These are phyloP conservation scores for Fukomys damarensis DNA, from an alignment of 2,113 vertebrate species.

Conservation along the genomic window DNA sequence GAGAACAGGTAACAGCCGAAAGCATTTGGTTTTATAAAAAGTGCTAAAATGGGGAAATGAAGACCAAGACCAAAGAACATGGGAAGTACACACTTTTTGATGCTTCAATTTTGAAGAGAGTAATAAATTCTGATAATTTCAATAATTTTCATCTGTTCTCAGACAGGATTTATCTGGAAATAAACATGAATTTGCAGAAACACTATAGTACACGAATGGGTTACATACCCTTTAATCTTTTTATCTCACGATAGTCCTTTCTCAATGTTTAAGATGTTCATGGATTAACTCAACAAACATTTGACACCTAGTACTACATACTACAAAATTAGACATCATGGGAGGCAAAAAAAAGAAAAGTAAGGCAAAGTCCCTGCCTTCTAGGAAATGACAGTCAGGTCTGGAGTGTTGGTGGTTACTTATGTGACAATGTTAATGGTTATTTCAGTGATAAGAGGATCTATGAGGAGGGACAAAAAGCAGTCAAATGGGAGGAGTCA, in stretches of 20 bases:
- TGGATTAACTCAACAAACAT: neutral
- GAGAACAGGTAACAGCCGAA: neutral
- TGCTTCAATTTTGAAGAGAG: neutral
- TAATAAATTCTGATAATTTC: conserved; percentile 1
- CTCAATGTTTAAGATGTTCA: neutral
- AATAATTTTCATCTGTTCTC: neutral
- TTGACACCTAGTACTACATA: neutral
- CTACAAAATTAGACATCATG: neutral
- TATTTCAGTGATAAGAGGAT: neutral
- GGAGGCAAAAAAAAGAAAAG: neutral
- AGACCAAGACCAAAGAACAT: neutral
- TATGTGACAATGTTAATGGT: neutral
- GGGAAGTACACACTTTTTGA: neutral
- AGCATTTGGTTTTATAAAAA: neutral
- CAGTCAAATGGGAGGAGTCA: neutral
- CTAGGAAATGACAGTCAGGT: neutral
- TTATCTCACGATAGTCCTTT: conserved; percentile 21
- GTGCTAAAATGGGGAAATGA: neutral
- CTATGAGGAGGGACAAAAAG: neutral
- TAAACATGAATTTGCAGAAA: neutral
- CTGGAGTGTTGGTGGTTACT: neutral
- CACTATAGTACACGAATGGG: neutral
- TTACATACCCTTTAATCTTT: neutral
- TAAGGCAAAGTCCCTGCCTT: neutral
- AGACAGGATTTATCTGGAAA: neutral